These are phyloP conservation scores for Phyllopteryx taeniolatus DNA, from an alignment of 2,113 vertebrate genomes.

Conservation along the genomic window DNA sequence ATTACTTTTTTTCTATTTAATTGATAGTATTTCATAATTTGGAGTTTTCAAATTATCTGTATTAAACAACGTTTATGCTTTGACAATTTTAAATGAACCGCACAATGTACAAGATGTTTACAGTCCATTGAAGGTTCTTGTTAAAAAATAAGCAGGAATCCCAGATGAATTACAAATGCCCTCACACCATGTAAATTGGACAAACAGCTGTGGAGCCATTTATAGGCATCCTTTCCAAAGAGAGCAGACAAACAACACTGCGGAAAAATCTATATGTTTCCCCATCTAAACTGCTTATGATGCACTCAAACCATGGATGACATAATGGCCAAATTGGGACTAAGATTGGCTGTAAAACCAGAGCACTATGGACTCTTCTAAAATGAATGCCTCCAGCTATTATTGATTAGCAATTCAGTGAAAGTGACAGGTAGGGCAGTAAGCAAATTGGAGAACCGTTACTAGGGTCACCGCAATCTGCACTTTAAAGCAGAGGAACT, in stretches of 20 bases:
- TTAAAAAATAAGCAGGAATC: not conserved
- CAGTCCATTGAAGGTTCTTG: no score
- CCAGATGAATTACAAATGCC: not conserved
- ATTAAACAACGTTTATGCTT: no score
- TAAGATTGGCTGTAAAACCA: slow-evolving; percentile 1
- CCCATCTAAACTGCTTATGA: not conserved
- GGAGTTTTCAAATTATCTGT: no score
- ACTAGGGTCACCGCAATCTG: slow-evolving; percentile 7
- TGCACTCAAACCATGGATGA: not conserved
- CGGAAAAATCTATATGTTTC: not conserved
- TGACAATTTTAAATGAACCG: no score
- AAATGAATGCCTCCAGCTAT: slow-evolving; percentile 7
- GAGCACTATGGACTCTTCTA: not conserved
- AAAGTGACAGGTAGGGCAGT: slow-evolving; percentile 9
- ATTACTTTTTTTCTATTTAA: no score
- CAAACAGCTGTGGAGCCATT: not conserved
- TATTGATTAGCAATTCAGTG: slow-evolving; percentile 27
- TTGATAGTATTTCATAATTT: no score
- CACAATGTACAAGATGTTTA: no score
- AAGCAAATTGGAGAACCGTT: slow-evolving; percentile 1
- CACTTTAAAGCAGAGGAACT: slow-evolving; percentile 5
- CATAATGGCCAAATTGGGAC: not conserved
- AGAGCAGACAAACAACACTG: not conserved
- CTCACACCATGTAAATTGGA: not conserved
- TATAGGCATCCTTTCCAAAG: not conserved